Conservation (phyloP, 2,113 vertebrate species). For the Ammospiza nelsoni region DNA sequence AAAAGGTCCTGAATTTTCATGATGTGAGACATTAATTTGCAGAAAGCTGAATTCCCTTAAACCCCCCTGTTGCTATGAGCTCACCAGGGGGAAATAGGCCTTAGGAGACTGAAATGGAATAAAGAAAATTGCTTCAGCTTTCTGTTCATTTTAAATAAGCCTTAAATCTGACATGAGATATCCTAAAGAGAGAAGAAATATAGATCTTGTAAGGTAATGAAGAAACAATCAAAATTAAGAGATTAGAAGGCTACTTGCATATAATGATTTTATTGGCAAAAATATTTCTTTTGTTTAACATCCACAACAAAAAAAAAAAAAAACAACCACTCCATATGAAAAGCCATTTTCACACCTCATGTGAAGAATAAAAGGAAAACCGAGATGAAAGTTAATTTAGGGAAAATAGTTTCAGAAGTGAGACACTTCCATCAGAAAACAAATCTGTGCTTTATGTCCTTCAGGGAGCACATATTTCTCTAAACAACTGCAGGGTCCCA, state of each 20-base stretch:
- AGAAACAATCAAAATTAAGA: slow-evolving; percentile 82
- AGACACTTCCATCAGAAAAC: slow-evolving; percentile 60
- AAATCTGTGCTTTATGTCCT: slow-evolving; percentile 38
- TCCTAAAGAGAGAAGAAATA: slow-evolving; percentile 82
- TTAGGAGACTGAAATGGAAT: slow-evolving; percentile 88
- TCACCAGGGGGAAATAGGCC: slow-evolving; percentile 85
- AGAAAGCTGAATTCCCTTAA: slow-evolving; percentile 88
- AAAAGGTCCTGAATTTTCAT: slow-evolving; percentile 87
- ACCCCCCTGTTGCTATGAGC: slow-evolving; percentile 87
- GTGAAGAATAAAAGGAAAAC: slow-evolving; percentile 47
- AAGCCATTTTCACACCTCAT: slow-evolving; percentile 31
- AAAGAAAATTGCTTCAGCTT: slow-evolving; percentile 90
- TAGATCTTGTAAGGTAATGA: slow-evolving; percentile 78
- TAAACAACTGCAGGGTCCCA: slow-evolving; percentile 46
- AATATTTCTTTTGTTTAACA: slow-evolving; percentile 68
- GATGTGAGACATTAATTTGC: slow-evolving; percentile 90
- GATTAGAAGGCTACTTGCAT: slow-evolving; percentile 72
- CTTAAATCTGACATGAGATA: slow-evolving; percentile 86
- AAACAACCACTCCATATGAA: not conserved
- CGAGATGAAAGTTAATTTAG: slow-evolving; percentile 39
- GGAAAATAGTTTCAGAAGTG: slow-evolving; percentile 50
- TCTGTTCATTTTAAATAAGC: slow-evolving; percentile 89
- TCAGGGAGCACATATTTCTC: slow-evolving; percentile 46
- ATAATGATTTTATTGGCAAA: slow-evolving; percentile 48
- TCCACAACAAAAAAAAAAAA: not conserved